These are phyloP conservation scores for Nicator chloris DNA, from an alignment of 2,113 vertebrate species.

Conservation along the genomic window DNA sequence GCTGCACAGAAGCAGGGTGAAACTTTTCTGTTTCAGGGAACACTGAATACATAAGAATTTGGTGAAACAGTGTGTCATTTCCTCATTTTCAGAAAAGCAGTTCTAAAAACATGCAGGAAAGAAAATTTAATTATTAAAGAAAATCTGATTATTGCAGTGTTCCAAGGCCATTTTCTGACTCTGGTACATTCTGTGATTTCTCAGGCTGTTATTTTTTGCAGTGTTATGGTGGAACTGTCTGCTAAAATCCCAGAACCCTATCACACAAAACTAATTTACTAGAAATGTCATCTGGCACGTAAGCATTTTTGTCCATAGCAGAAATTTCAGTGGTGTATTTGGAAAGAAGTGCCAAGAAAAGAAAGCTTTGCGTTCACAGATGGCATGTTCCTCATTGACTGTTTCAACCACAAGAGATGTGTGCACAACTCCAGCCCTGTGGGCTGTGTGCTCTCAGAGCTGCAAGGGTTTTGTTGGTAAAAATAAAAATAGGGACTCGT, in stretches of 20 bases:
- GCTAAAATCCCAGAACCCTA: not conserved
- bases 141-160: not conserved
- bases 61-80: not conserved
- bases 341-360: not conserved
- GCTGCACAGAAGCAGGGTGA: not conserved
- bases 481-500: not conserved
- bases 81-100: not conserved
- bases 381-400: not conserved
- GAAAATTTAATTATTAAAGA: not conserved
- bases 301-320: not conserved
- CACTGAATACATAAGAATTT: not conserved
- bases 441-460: not conserved
- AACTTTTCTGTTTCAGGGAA: not conserved
- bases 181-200: not conserved
- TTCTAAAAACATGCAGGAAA: not conserved
- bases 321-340: not conserved
- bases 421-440: not conserved
- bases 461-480: not conserved
- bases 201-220: not conserved
- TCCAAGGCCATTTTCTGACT: not conserved
- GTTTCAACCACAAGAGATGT: not conserved
- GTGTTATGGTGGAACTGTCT: not conserved
- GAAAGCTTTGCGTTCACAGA: not conserved
- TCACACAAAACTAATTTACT: not conserved
- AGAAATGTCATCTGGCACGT: not conserved